A percentile compares a stretch with the other conserved stretches of the same genome.
phyloP scores from a whole-genome alignment of 1,140 invertebrate species.

The Eriosoma lanigerum region DNA sequence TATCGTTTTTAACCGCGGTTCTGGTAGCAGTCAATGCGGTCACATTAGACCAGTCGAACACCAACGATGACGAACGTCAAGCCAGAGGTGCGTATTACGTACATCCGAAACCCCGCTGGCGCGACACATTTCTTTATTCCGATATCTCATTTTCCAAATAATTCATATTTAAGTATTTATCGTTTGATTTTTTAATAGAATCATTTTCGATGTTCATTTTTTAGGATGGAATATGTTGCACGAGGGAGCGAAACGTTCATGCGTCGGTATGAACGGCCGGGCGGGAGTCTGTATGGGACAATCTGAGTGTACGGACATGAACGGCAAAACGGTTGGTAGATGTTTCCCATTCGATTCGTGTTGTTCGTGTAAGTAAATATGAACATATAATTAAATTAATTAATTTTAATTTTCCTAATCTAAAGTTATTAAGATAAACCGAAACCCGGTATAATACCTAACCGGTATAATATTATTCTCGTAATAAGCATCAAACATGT shows the following conservation, averaged over 20 bases:
- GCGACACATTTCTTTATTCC: neutral
- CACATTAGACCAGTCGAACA: neutral
- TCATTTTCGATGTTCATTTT: neutral
- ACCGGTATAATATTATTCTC: too few relatives aligned
- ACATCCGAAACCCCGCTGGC: neutral
- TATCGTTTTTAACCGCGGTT: neutral
- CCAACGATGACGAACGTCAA: neutral
- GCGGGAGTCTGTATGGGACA: conserved; percentile 9
- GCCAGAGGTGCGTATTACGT: neutral
- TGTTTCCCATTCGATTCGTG: conserved; percentile 40
- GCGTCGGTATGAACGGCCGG: neutral
- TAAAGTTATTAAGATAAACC: too few relatives aligned
- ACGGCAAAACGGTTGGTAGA: conserved; percentile 31
- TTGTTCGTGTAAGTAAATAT: conserved; percentile 14
- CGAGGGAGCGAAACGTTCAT: conserved; percentile 14
- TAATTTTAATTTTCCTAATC: too few relatives aligned
- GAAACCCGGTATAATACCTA: too few relatives aligned
- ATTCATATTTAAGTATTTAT: neutral
- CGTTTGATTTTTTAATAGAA: neutral
- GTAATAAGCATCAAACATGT: neutral
- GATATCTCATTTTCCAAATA: too few relatives aligned
- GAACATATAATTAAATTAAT: neutral
- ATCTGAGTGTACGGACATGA: neutral
- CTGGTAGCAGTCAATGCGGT: neutral
- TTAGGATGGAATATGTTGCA: conserved; percentile 28